Evolutionary conservation across 2,888 invertebrate species (phyloP).

Genomic region (Nipponacmea schrenckii): DNA sequence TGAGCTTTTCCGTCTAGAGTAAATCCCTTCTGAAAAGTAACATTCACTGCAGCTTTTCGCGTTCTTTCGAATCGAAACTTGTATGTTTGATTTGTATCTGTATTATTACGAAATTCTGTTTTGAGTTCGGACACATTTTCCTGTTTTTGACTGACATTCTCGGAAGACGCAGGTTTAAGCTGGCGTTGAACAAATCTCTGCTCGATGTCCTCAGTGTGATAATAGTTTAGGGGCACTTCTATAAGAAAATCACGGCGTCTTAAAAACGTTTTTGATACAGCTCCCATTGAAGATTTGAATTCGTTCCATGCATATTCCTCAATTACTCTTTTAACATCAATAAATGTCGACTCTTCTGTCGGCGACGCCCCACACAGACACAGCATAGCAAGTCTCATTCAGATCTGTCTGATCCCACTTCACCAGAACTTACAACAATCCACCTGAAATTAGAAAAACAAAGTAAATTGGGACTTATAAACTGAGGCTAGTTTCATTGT

Average conservation of each 20-base stretch:
- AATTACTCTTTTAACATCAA: slow-evolving; percentile 30
- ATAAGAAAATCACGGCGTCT: slow-evolving; percentile 26
- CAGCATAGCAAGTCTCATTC: slow-evolving; percentile 18
- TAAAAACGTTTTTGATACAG: slow-evolving; percentile 20
- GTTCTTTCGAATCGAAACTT: slow-evolving; percentile 35
- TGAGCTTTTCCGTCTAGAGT: slow-evolving; percentile 28
- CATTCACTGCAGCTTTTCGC: slow-evolving; percentile 26
- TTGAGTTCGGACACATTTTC: slow-evolving; percentile 14
- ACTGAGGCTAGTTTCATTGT: too few species aligned
- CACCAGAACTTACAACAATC: too few species aligned
- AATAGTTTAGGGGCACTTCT: slow-evolving; percentile 36
- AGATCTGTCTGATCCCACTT: neutral
- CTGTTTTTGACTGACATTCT: neutral
- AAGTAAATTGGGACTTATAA: too few species aligned
- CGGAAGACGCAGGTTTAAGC: neutral
- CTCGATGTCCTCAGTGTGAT: slow-evolving; percentile 27
- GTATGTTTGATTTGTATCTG: slow-evolving; percentile 29
- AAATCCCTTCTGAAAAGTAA: slow-evolving; percentile 33
- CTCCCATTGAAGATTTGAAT: slow-evolving; percentile 11
- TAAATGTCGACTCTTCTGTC: slow-evolving; percentile 15
- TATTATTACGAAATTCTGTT: slow-evolving; percentile 34
- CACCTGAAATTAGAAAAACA: too few species aligned
- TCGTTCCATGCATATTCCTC: slow-evolving; percentile 25
- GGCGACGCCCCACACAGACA: slow-evolving; percentile 15
- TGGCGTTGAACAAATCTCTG: neutral